Evolutionary conservation across 1,140 invertebrate genomes (phyloP), one percentile per base, ranked within the genome.

Genomic region (Diachasmimorpha longicaudata): DNA sequence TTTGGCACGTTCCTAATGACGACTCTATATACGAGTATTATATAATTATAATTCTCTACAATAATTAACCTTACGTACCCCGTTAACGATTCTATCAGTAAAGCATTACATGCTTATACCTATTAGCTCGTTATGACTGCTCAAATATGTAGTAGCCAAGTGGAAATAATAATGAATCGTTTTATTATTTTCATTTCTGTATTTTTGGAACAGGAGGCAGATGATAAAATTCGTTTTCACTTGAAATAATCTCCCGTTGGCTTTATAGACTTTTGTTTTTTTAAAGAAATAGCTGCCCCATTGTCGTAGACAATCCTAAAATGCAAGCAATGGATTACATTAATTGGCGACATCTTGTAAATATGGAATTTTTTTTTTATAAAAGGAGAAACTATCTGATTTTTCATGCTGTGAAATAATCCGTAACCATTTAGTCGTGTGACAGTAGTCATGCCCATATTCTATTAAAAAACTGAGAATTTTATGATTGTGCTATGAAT

Each of bases 201-300:
- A 25, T 74, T 74, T 67, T 68, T 68, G n/a, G 44, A 31, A 68
- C 70, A 71, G 68, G 63, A 78, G 48, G 74, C 52, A 78, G 74
- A 71, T 52, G 74, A 78, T 48, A 70, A 74, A 58, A 31, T 69
- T 37, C 25, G 58, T 39, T 68, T 75, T 55, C 73, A 71, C 80
- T 81, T 82, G 69, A 76, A 84, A 83, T 70, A 82, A 81, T 82
- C 81, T 86, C 83, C 77, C 84, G 79, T 69, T 82, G 82, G 72
- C 16, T 39, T 39, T 68, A 31, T 74, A 39, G n/a, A 70, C 31
- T 72, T 74, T 78, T 19, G 48, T 14, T 80, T 83, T 85, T 79
- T 87, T 88, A 88, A 89, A 89, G 86, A 88, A 89, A 88, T 88
- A 88, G 88, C 81, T 88, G 87, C 79, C 88, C 88, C 88, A 88